Evolutionary conservation across 1,140 invertebrate species (phyloP).

Genomic region (Platorchestia sp.): DNA sequence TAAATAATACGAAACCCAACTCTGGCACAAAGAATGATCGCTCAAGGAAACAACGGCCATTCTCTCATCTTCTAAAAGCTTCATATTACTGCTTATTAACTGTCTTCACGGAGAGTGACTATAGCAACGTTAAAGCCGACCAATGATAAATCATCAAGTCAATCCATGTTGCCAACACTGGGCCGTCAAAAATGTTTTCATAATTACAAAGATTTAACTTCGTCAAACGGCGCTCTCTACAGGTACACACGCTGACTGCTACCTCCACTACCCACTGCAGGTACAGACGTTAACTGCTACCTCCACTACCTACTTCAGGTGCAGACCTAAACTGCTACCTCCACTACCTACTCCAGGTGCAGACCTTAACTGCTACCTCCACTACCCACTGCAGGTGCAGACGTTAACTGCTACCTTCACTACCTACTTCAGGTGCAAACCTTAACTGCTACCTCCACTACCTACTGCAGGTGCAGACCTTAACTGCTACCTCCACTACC

Average conservation of each 20-base stretch:
- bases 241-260: background rate
- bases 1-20: background rate
- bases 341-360: background rate
- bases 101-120: background rate
- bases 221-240: no score
- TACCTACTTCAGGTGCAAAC: background rate
- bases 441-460: background rate
- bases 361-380: background rate
- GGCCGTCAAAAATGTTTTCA: no score
- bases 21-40: background rate
- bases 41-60: background rate
- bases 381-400: background rate
- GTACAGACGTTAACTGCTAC: background rate
- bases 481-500: background rate
- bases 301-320: background rate
- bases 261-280: background rate
- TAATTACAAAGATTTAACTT: no score
- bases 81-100: background rate
- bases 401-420: background rate
- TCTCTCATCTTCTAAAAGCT: background rate
- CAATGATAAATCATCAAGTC: background rate
- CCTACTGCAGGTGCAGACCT: background rate
- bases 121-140: background rate
- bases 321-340: background rate
- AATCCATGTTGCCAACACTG: no score